These are phyloP conservation scores for Esox lucius DNA, from an alignment of 2,797 vertebrate genomes.

Conservation along the genomic window DNA sequence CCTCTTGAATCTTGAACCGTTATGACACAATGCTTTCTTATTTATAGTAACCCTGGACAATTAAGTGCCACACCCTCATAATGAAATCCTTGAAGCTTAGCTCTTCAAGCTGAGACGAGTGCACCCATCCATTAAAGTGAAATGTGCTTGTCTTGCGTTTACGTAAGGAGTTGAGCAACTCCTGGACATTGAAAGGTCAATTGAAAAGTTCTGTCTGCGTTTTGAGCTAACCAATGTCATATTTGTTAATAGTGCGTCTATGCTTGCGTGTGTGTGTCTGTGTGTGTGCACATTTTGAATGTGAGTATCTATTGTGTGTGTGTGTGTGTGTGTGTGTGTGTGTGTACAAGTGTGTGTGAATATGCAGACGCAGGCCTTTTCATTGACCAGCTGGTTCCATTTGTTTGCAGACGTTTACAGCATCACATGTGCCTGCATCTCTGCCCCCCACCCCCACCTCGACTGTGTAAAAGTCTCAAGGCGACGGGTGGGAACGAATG, in stretches of 20 bases:
- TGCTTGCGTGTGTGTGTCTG: not conserved
- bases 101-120: constrained; percentile 54
- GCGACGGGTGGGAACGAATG: no score
- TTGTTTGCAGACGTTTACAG: constrained; percentile 48
- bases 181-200: constrained; percentile 28
- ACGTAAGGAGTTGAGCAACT: constrained; percentile 47
- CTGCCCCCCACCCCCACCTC: no score
- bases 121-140: constrained; percentile 25
- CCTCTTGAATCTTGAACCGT: no score
- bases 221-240: constrained; percentile 42
- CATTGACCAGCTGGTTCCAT: constrained; percentile 36
- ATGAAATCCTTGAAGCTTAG: constrained; percentile 8
- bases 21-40: constrained; percentile 11
- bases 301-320: not conserved
- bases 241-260: constrained; percentile 5
- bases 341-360: constrained; percentile 30
- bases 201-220: constrained; percentile 13
- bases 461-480: no score
- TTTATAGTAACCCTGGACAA: constrained; percentile 52
- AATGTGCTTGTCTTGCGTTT: constrained; percentile 48
- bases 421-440: no score
- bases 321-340: constrained; percentile 27
- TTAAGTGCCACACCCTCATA: constrained; percentile 15
- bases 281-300: not conserved
- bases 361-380: constrained; percentile 26